Conservation (phyloP, 92 coral and sea anemone genomes). For the Parazoanthus swiftii region DNA sequence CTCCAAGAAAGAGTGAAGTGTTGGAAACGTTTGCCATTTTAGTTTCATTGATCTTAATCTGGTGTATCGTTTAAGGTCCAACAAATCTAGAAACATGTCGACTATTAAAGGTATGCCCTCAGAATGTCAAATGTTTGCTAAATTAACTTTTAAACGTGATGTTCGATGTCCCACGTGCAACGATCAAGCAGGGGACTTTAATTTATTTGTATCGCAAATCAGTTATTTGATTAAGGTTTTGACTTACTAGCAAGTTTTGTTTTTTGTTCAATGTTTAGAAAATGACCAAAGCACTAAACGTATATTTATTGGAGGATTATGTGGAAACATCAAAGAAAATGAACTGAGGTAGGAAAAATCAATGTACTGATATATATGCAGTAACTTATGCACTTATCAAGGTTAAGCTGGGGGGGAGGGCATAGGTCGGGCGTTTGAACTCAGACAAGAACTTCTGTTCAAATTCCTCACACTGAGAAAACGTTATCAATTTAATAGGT, state of each 20-base stretch:
- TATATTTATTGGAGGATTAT: slow-evolving; percentile 87
- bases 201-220: too few relatives aligned
- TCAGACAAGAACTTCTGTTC: too few relatives aligned
- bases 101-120: not conserved
- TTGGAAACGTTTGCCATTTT: not conserved
- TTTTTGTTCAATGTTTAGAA: slow-evolving; percentile 32
- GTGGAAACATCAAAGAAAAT: slow-evolving; percentile 62
- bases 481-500: too few relatives aligned
- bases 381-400: too few relatives aligned
- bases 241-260: not conserved
- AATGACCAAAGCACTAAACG: slow-evolving; percentile 40
- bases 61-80: not conserved
- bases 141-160: not conserved
- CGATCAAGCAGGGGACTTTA: too few relatives aligned
- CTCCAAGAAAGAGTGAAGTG: not conserved
- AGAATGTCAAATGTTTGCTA: not conserved
- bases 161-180: not conserved
- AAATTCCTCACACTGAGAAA: too few relatives aligned
- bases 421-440: too few relatives aligned
- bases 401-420: too few relatives aligned
- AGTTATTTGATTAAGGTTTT: not conserved
- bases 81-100: not conserved
- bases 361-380: too few relatives aligned
- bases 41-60: not conserved
- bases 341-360: slow-evolving; percentile 70